Conservation (phyloP, 2,888 invertebrate species). For the Drosophila multiciliata region DNA sequence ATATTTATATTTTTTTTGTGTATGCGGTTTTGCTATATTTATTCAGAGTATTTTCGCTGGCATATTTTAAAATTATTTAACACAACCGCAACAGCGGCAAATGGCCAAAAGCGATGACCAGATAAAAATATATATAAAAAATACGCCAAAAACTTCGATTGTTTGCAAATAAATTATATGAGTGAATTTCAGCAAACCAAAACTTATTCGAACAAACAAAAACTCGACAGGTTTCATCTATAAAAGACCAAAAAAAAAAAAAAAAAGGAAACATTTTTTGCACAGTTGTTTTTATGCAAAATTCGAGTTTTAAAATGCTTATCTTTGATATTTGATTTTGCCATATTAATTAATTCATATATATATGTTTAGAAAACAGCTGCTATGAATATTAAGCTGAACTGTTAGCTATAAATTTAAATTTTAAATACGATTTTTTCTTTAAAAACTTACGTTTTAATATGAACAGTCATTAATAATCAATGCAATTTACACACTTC, state of each 20-base stretch:
- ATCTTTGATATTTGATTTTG: background rate
- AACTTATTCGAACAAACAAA: constrained; percentile 2
- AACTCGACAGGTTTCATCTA: background rate
- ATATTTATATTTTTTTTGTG: constrained; percentile 4
- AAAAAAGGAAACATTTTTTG: background rate
- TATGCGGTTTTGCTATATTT: constrained; percentile 30
- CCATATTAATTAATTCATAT: background rate
- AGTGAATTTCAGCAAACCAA: constrained; percentile 40
- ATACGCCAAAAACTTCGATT: constrained; percentile 16
- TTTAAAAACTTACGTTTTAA: background rate
- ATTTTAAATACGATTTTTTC: background rate
- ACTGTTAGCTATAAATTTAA: too few relatives aligned
- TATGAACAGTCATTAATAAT: background rate
- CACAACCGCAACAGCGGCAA: constrained; percentile 23
- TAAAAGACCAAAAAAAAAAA: constrained; percentile 8
- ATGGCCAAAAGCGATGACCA: constrained; percentile 16
- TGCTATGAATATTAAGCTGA: background rate
- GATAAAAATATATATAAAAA: constrained; percentile 11
- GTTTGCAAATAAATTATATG: constrained; percentile 35
- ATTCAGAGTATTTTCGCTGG: constrained; percentile 19
- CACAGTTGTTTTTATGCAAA: background rate
- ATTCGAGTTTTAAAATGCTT: background rate
- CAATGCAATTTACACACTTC: background rate
- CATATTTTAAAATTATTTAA: constrained; percentile 50
- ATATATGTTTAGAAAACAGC: background rate